Evolutionary conservation across 2,888 invertebrate species (phyloP), one percentile per base, ranked within the genome.

Genomic region (Pammene fasciana): DNA sequence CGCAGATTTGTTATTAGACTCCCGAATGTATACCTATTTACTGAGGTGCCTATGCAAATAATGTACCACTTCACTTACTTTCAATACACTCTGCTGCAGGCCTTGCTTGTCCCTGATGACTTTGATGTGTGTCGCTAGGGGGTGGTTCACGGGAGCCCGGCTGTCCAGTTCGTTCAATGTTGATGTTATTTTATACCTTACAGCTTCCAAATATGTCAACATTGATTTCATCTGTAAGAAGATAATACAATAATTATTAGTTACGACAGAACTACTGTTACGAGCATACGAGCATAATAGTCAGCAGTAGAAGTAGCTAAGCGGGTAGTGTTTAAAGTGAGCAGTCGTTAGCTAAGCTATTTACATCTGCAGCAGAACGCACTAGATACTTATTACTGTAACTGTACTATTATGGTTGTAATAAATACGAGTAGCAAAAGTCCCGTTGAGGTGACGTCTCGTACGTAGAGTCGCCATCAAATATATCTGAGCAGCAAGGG

Each of bases 141-240:
- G 97, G 90, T 98, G 97, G 65, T 95, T 95, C 11, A 94, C 94
- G 71, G 96, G 94, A 18, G 96, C 95, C 74, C 96, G 94, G 76
- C 95, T 96, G 81, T 98, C 97, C 73, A 98, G 85, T 82, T 97
- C 97, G 67, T 96, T 95, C 61, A 98, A 87, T 38, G 96, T 96
- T 62, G 96, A 95, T 68, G 97, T 96, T 56, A 98, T 95, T 90
- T 99, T 98, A 84, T 96, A 97, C 75, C 97, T 94, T 11, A 97
- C 96, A 5, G 98, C 98, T 87, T 98, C 98, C 80, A 98, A 90
- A 84, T 98, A 98, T 13, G 97, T 96, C 75, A 98, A 91, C 97
- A 98, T 98, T 18, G 97, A 97, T 82, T 96, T 95, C 94, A 98
- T 97, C 98, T 98, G 87, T 7, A 91, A 90, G 73, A 68, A 72